Evolutionary conservation across 1,140 invertebrate species (phyloP), one percentile per base, ranked within the genome.

Genomic region (Zelostemma sp.): DNA sequence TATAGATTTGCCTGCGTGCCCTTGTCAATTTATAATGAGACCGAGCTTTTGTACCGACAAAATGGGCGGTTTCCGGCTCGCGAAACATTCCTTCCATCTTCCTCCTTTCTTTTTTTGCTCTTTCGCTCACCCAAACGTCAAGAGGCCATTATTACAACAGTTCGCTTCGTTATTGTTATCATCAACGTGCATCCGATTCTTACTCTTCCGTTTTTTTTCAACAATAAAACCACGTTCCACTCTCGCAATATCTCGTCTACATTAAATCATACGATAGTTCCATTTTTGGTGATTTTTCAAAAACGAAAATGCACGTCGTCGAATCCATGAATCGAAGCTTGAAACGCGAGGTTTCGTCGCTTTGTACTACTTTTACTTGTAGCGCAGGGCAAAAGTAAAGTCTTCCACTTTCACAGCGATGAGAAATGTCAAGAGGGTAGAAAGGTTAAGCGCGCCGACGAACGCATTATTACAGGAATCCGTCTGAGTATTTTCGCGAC

Each of bases 401-500:
- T 28, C 35, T 12, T 50, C 43, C 38, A 16, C 40, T 35, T 28
- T 47, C 11, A 17, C 12, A 56, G 49, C 45, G 25, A 50, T 59
- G 55, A 49, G 56, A 59, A 66, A 66, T 54, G 55, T 59, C 41
- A 49, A 55, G 43, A 67, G 50, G 15, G 51, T 28, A 40, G 40
- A 59, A 46, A 59, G 51, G 49, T 60, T 60, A 58, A 66, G 28
- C 50, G 69, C 60, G 56, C 62, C 63, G 70, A 65, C 62, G 62
- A 58, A 63, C 71, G 55, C 74, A 71, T 77, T 77, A 79, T 77
- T 76, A 78, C 75, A 76, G 76, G 76, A 80, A 75, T 78, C 71
- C 74, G 68, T 64, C 75, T 76, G 73, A 79, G 75, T 73, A 78
- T 79, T 78, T 77, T 68, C 68, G 70, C 72, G 72, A 75, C 72